Percentiles rank a stretch among this genome's conserved stretches.
These are phyloP conservation scores for Tetranychus piercei DNA, from an alignment of 2,888 invertebrate species.

Conservation along the genomic window DNA sequence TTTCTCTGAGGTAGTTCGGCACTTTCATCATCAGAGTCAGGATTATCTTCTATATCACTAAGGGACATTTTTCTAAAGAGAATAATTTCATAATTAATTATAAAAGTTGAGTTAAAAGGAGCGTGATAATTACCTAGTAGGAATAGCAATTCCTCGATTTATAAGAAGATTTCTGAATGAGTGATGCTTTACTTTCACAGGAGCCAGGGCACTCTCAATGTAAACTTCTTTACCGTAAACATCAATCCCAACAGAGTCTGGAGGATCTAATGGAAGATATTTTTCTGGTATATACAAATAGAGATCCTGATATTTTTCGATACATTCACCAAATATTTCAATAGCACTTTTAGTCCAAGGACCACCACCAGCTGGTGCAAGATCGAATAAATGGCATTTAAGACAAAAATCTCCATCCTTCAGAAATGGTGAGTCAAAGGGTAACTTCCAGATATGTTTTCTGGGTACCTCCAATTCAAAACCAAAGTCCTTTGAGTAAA, in stretches of 20 bases:
- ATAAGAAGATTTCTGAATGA: neutral
- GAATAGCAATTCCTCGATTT: neutral
- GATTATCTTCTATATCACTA: neutral
- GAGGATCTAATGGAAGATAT: neutral
- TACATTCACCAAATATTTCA: neutral
- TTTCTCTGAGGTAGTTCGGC: neutral
- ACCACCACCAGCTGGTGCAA: constrained; percentile 4
- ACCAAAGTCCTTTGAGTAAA: neutral
- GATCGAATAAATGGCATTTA: neutral
- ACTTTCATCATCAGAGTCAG: neutral
- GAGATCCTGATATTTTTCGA: neutral
- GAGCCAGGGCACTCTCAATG: neutral
- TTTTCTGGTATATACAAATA: neutral
- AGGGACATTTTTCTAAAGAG: neutral
- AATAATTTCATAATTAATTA: neutral
- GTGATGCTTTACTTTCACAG: neutral
- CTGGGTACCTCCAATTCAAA: neutral
- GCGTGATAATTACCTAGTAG: neutral
- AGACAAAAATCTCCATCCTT: constrained; percentile 13
- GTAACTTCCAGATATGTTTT: neutral
- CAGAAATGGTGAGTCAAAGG: neutral
- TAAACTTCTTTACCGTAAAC: neutral
- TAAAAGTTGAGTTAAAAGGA: neutral
- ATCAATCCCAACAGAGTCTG: neutral
- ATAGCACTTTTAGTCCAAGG: constrained; percentile 3